phyloP scores from a whole-genome alignment of 2,888 invertebrate species.

The Spisula subtruncata region DNA sequence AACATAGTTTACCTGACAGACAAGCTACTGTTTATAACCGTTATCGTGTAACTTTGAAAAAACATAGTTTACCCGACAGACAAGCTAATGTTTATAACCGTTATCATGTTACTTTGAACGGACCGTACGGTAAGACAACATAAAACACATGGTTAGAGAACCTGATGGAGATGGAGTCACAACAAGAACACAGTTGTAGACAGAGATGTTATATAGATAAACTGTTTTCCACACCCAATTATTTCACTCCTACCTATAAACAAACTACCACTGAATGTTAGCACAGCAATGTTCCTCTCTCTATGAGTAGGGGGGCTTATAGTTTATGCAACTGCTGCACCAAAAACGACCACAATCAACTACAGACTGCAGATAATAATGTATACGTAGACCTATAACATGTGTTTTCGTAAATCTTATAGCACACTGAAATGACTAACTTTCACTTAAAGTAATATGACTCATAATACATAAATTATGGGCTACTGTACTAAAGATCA shows the following conservation, averaged over 20 bases:
- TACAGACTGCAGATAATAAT: background rate
- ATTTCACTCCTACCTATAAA: background rate
- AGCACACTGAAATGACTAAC: slow-evolving; percentile 7
- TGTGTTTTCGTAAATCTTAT: background rate
- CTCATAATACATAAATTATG: background rate
- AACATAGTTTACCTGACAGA: no score
- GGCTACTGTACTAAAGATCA: background rate
- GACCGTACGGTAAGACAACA: no score
- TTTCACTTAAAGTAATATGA: background rate
- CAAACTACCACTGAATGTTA: background rate
- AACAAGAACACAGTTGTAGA: background rate
- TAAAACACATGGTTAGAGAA: no score
- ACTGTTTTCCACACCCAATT: slow-evolving; percentile 17
- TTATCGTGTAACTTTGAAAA: no score
- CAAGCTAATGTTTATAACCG: no score
- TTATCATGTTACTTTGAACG: no score
- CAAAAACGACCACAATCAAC: background rate
- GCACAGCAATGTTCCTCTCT: background rate
- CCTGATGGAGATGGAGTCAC: no score
- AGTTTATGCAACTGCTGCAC: background rate
- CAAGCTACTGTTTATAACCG: no score
- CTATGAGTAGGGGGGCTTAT: background rate
- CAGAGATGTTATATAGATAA: slow-evolving; percentile 11
- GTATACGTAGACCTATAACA: background rate
- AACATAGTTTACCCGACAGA: no score